Evolutionary conservation across 2,113 vertebrate species (phyloP), one percentile per base, ranked within the genome.

Genomic region (Paralichthys olivaceus): DNA sequence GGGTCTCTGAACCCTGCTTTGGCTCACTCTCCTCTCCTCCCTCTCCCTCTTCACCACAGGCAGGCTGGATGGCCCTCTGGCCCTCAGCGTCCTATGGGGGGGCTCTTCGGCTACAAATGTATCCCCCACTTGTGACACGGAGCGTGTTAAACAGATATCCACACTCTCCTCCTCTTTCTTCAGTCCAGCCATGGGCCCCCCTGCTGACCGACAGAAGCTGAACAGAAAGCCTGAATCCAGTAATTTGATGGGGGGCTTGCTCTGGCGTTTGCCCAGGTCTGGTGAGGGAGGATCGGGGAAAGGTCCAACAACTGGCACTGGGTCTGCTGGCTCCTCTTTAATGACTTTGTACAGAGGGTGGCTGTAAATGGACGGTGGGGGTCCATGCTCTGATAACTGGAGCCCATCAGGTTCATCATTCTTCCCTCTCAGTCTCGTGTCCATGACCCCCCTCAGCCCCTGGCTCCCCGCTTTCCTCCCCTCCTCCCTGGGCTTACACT

Each of bases 151-250:
- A 76, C 92, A 95, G 81, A 95, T 95, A 77, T 94, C 94, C 76
- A 95, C 93, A 3, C 92, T 94, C 69, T 94, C 94, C 68, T 94
- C 94, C 75, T 95, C 95, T 49, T 92, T 94, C 83, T 95, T 95
- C 53, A 94, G 85, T 29, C 62, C 87, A 1, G 72, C 72, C 49
- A 92, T 84, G 5, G 92, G 84, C 4, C 83, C 90, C 43, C 88
- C 90, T 4, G 89, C 67, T 4, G 93, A 92, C 43, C 93, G 89
- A 61, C 93, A 94, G 85, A 95, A 94, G 58, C 91, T 94, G 72
- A 95, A 95, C 40, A 95, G 85, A 69, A 95, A 95, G 43, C 95
- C 95, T 0, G 94, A 94, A 85, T 95, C 95, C 60, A 95, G 85
- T 29, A 95, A 73, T 69, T 95, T 95, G 65, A 95, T 91, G 55